phyloP scores from a whole-genome alignment of 2,113 vertebrate species.

The Mesocricetus auratus region DNA sequence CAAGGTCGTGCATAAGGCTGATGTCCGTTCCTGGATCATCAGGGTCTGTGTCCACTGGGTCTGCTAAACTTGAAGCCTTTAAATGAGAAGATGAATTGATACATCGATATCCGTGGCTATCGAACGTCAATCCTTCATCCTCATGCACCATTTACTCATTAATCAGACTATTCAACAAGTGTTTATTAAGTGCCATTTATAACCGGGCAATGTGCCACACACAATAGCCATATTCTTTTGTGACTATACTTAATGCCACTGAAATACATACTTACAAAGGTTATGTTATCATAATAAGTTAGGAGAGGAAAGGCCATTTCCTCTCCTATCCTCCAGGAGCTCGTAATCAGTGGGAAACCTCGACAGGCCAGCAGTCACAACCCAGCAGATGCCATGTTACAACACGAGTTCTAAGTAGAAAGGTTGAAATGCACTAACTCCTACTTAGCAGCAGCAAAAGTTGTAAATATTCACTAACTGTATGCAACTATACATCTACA shows the following conservation, averaged over 20 bases:
- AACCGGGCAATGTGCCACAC: not conserved
- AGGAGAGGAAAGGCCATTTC: not conserved
- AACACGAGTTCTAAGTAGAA: not conserved
- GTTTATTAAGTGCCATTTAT: not conserved
- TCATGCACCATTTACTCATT: not conserved
- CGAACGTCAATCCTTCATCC: not conserved
- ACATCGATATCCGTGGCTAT: not conserved
- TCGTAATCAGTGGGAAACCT: not conserved
- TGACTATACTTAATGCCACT: not conserved
- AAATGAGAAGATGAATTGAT: slow-evolving; percentile 52
- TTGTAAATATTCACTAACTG: not conserved
- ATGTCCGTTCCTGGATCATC: slow-evolving; percentile 68
- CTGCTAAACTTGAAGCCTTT: slow-evolving; percentile 63
- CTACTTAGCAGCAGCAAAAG: slow-evolving; percentile 1
- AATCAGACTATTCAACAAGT: not conserved
- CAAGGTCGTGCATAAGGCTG: slow-evolving; percentile 77
- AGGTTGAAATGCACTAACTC: not conserved
- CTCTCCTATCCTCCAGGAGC: not conserved
- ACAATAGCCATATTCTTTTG: not conserved
- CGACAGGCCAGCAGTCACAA: not conserved
- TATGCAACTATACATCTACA: not conserved
- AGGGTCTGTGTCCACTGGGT: slow-evolving; percentile 74
- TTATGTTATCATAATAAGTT: not conserved
- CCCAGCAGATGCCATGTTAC: not conserved
- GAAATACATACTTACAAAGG: slow-evolving; percentile 1